These are phyloP conservation scores for Pseudococcus jackbeardsleyi DNA, from an alignment of 2,888 invertebrate species.

Conservation along the genomic window DNA sequence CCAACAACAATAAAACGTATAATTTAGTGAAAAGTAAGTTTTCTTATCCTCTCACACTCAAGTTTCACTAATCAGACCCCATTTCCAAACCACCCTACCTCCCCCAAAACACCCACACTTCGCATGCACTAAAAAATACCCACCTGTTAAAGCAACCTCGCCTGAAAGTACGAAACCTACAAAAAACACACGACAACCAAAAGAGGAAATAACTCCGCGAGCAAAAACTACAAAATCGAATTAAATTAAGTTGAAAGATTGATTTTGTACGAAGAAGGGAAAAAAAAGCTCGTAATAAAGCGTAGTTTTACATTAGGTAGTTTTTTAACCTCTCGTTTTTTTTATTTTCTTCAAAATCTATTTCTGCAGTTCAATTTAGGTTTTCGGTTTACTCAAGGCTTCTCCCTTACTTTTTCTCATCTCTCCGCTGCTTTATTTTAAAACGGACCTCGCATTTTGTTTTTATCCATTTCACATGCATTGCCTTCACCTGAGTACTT, in stretches of 20 bases:
- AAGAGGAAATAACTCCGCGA: not conserved
- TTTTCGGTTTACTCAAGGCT: constrained; percentile 33
- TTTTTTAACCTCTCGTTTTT: constrained; percentile 46
- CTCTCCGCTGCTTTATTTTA: constrained; percentile 16
- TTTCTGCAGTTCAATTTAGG: constrained; percentile 46
- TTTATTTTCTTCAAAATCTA: constrained; percentile 43
- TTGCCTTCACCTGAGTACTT: constrained; percentile 54
- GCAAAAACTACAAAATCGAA: constrained; percentile 22
- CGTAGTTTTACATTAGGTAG: constrained; percentile 49
- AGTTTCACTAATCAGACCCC: too few species aligned
- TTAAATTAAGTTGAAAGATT: constrained; percentile 48
- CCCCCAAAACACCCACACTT: too few species aligned
- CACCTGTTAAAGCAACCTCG: not conserved
- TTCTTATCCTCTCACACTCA: too few species aligned
- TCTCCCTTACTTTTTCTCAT: not conserved
- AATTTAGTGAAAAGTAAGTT: too few species aligned
- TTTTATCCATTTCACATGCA: constrained; percentile 54
- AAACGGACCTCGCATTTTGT: constrained; percentile 54
- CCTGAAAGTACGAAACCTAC: not conserved
- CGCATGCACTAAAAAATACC: too few species aligned
- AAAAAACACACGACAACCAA: not conserved
- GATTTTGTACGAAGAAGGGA: not conserved
- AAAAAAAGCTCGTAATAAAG: constrained; percentile 29
- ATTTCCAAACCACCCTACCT: too few species aligned
- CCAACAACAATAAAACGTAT: too few species aligned